These are phyloP conservation scores for Drosophila burlai DNA, from an alignment of 1,140 invertebrate genomes.

Conservation along the genomic window DNA sequence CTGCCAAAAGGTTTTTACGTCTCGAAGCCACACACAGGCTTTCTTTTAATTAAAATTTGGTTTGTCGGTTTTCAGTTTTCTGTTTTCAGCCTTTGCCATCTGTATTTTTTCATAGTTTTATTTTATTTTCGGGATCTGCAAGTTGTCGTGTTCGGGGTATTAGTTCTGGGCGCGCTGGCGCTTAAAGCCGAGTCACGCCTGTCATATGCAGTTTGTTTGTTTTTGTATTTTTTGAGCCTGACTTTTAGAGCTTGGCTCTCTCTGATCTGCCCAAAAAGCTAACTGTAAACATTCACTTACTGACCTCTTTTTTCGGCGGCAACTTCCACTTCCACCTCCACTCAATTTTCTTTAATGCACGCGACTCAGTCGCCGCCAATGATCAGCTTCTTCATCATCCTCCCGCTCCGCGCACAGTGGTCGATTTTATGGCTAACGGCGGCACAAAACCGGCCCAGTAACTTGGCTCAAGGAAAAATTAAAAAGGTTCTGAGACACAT, in stretches of 20 bases:
- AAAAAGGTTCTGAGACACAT: neutral
- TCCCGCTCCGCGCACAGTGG: constrained; percentile 33
- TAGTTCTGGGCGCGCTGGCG: constrained; percentile 70
- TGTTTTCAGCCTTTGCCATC: constrained; percentile 12
- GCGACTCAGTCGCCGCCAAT: constrained; percentile 64
- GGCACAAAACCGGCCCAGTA: neutral
- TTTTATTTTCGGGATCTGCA: constrained; percentile 22
- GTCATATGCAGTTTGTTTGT: constrained; percentile 71
- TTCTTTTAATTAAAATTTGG: constrained; percentile 79
- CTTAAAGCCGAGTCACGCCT: constrained; percentile 71
- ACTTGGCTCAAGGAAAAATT: neutral
- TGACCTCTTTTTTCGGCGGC: constrained; percentile 71
- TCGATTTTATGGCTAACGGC: neutral
- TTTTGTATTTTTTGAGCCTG: constrained; percentile 18
- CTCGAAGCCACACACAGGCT: constrained; percentile 54
- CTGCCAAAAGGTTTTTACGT: constrained; percentile 75
- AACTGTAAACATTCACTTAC: constrained; percentile 83
- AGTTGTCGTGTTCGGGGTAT: constrained; percentile 55
- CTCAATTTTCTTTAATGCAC: constrained; percentile 81
- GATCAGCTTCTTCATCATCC: constrained; percentile 35
- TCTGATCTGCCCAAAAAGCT: constrained; percentile 77
- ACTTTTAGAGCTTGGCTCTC: constrained; percentile 41
- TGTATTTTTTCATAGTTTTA: constrained; percentile 11
- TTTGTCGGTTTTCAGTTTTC: constrained; percentile 24
- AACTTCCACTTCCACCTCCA: constrained; percentile 41